Evolutionary conservation across 2,113 vertebrate species (phyloP), one percentile per base, ranked within the genome.

Genomic region (Entelurus aequoreus): DNA sequence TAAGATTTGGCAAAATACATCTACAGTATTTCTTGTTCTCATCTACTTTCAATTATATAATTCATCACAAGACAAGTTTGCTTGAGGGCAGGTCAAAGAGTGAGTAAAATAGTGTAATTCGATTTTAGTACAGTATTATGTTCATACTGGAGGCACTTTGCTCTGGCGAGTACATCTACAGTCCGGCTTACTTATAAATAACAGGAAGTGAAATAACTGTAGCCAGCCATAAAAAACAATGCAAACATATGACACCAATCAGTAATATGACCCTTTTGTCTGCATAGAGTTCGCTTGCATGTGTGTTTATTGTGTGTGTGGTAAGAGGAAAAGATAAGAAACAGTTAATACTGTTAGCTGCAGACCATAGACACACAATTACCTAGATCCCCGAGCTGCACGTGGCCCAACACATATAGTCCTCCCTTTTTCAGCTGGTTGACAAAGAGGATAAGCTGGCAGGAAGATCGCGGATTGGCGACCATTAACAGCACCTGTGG

Each of bases 401-500:
- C 92, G 4, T 93, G 92, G 46, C 92, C 92, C 78, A 93, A 51
- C 46, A 93, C 90, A 15, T 77, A 92, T 38, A 93, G 86, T 1
- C 92, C 92, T 8, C 92, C 92, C 73, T 93, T 93, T 83, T 93
- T 93, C 63, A 93, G 69, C 86, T 93, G 90, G 81, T 93, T 93
- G 63, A 92, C 85, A 48, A 93, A 93, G 73, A 87, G 81, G 75
- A 93, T 92, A 71, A 93, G 90, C 72, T 91, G 90, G 62, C 87
- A 88, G 63, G 90, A 90, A 1, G 91, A 90, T 21, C 92, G 90
- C 1, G 92, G 92, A 75, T 93, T 93, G 51, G 91, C 82, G 63
- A 93, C 92, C 90, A 93, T 92, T 19, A 93, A 68, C 70, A 93
- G 55, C 42, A 93, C 89, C 82, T 93, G 92, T 0, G 92, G 92